Percentiles rank a stretch among this genome's conserved stretches.
Conservation (phyloP, 2,888 invertebrate species). For the Thelaira solivaga region DNA sequence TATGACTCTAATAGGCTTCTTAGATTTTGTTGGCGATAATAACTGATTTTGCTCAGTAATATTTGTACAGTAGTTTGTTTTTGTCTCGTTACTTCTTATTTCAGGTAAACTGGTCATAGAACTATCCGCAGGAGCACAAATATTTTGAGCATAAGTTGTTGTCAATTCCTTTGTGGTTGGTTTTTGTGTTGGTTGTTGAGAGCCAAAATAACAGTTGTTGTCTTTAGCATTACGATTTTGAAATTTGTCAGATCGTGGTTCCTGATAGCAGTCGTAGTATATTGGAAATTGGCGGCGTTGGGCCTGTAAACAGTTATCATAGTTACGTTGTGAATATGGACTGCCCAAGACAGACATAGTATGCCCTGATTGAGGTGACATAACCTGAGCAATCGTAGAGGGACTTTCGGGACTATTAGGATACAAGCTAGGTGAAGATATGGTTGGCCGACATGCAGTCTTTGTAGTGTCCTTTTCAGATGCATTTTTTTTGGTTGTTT, state of each 20-base stretch:
- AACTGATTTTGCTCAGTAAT: not conserved
- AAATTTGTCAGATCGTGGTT: constrained; percentile 1
- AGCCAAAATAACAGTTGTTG: constrained; percentile 39
- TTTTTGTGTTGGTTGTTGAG: constrained; percentile 7
- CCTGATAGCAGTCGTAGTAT: constrained; percentile 62
- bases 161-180: not conserved
- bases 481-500: constrained; percentile 10
- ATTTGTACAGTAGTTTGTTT: constrained; percentile 6
- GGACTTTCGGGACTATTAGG: constrained; percentile 59
- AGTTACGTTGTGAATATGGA: constrained; percentile 65
- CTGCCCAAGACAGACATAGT: constrained; percentile 64
- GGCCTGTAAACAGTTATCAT: constrained; percentile 33
- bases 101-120: constrained; percentile 73
- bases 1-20: constrained; percentile 62
- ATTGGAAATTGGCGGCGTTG: constrained; percentile 39
- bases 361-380: constrained; percentile 66
- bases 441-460: not conserved
- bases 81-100: constrained; percentile 34
- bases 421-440: constrained; percentile 55
- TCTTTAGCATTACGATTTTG: constrained; percentile 22
- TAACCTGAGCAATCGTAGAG: constrained; percentile 55
- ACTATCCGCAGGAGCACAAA: constrained; percentile 66
- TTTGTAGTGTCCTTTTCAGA: not conserved
- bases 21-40: not conserved
- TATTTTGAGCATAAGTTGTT: constrained; percentile 5